Evolutionary conservation across 2,113 vertebrate genomes (phyloP).

Genomic region (Forbesichthys agassizii): DNA sequence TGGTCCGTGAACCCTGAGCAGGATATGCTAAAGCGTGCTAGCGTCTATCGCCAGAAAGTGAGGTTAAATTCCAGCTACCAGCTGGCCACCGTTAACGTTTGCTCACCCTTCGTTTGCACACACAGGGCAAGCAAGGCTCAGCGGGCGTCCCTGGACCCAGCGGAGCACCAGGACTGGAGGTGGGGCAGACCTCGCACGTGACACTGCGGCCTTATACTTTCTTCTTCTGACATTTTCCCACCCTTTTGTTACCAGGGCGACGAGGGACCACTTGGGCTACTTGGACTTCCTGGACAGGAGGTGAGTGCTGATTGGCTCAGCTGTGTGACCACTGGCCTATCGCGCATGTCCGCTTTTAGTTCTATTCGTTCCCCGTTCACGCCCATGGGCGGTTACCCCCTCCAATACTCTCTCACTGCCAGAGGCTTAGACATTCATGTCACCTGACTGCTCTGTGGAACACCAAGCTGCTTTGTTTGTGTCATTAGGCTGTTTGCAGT

Average conservation of each 20-base stretch:
- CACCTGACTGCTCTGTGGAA: too few species aligned
- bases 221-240: background rate
- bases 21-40: too few species aligned
- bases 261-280: slow-evolving; percentile 85
- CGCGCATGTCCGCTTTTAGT: background rate
- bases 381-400: too few species aligned
- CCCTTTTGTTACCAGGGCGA: slow-evolving; percentile 80
- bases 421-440: too few species aligned
- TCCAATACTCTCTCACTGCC: too few species aligned
- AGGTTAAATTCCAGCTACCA: too few species aligned
- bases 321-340: slow-evolving; percentile 1
- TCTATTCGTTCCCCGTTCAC: too few species aligned
- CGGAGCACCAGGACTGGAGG: slow-evolving; percentile 86
- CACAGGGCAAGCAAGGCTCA: slow-evolving; percentile 88
- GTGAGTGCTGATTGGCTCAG: slow-evolving; percentile 76
- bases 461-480: too few species aligned
- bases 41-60: too few species aligned
- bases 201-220: background rate
- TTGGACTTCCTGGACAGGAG: slow-evolving; percentile 85
- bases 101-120: slow-evolving; percentile 21
- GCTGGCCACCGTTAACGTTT: too few species aligned
- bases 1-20: too few species aligned
- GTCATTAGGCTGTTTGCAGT: too few species aligned
- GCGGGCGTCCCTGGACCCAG: slow-evolving; percentile 88
- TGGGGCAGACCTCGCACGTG: slow-evolving; percentile 58